phyloP scores from a whole-genome alignment of 2,113 vertebrate species.

The Mugil cephalus region DNA sequence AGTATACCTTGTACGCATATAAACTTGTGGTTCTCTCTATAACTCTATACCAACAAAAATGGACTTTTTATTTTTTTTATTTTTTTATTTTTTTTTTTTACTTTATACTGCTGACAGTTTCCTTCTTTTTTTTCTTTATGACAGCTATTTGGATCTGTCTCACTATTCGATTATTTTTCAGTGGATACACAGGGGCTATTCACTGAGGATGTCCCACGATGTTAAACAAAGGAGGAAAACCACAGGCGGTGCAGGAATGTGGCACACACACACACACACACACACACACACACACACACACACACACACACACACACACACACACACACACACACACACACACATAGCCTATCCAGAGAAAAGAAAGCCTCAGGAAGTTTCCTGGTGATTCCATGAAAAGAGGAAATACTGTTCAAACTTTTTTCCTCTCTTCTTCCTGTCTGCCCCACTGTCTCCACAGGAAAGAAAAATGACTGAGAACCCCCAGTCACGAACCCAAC shows the following conservation, averaged over 20 bases:
- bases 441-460: slow-evolving; percentile 8
- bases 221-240: slow-evolving; percentile 26
- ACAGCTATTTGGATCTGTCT: neutral
- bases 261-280: neutral
- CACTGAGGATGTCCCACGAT: slow-evolving; percentile 31
- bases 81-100: no score
- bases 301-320: neutral
- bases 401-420: slow-evolving; percentile 39
- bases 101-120: neutral
- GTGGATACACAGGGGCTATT: slow-evolving; percentile 2
- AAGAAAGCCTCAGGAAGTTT: slow-evolving; percentile 40
- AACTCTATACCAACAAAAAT: neutral
- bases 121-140: neutral
- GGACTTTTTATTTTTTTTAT: no score
- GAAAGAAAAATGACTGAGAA: slow-evolving; percentile 13
- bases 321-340: neutral
- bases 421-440: slow-evolving; percentile 9
- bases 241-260: neutral
- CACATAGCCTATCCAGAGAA: slow-evolving; percentile 3
- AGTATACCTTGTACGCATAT: no score
- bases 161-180: slow-evolving; percentile 4
- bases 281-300: neutral
- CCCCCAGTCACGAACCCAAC: slow-evolving; percentile 1
- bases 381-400: slow-evolving; percentile 45
- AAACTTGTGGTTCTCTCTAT: neutral